phyloP scores from a whole-genome alignment of 2,113 vertebrate genomes.

The Rallus limicola region DNA sequence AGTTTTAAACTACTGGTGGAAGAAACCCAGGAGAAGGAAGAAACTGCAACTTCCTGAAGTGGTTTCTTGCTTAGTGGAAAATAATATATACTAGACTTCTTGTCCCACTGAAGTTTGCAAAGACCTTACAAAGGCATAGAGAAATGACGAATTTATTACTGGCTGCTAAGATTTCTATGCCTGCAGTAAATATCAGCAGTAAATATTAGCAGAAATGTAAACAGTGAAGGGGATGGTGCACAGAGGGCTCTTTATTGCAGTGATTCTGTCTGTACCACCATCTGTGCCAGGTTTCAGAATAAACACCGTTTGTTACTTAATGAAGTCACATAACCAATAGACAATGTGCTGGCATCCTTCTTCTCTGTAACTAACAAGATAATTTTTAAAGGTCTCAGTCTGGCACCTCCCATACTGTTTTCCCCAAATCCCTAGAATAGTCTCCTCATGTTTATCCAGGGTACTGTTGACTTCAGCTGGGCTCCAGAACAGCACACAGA shows the following conservation, averaged over 20 bases:
- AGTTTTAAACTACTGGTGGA: background rate
- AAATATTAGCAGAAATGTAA: background rate
- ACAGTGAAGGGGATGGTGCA: background rate
- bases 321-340: background rate
- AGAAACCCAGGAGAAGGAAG: background rate
- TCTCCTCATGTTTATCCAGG: background rate
- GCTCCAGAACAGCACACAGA: background rate
- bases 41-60: background rate
- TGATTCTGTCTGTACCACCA: background rate
- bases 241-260: slow-evolving; percentile 4
- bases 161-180: background rate
- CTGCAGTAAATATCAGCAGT: background rate
- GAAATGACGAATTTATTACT: background rate
- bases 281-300: background rate
- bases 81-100: background rate
- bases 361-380: background rate
- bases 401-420: background rate
- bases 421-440: background rate
- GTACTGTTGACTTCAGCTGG: background rate
- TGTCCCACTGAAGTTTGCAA: background rate
- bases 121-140: background rate
- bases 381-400: background rate
- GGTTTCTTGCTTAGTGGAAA: background rate
- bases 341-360: background rate
- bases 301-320: background rate